Percentiles rank a stretch among this genome's conserved stretches.
Evolutionary conservation across 2,888 invertebrate genomes (phyloP).

Genomic region (Pteria penguin): DNA sequence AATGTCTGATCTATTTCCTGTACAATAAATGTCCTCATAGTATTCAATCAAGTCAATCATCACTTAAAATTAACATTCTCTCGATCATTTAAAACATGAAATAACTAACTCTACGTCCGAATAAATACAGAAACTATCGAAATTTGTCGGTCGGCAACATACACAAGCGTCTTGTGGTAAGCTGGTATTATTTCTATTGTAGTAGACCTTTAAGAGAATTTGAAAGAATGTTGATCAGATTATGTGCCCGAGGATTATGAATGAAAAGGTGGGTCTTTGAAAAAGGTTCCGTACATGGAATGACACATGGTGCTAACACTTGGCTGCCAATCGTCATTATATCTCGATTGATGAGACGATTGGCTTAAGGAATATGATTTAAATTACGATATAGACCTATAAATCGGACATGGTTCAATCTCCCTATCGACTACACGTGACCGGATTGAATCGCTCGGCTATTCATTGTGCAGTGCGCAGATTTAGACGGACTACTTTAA

Average conservation of each 20-base stretch:
- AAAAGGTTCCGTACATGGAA: too few species aligned
- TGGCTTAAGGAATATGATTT: neutral
- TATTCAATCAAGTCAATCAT: too few species aligned
- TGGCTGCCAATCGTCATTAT: neutral
- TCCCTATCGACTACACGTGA: too few species aligned
- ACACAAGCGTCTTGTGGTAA: neutral
- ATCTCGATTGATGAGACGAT: neutral
- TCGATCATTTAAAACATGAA: neutral
- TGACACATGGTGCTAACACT: neutral
- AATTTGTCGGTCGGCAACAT: neutral
- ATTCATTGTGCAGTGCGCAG: too few species aligned
- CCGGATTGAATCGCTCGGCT: too few species aligned
- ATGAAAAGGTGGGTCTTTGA: neutral
- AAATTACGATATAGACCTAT: neutral
- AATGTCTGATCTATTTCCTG: too few species aligned
- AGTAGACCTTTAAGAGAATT: neutral
- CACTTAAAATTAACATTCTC: too few species aligned
- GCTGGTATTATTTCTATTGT: neutral
- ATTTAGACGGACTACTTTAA: too few species aligned
- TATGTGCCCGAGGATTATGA: slow-evolving; percentile 18
- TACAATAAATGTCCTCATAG: too few species aligned
- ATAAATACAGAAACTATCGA: too few species aligned
- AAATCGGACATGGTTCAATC: too few species aligned
- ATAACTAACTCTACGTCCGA: too few species aligned
- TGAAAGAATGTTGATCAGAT: slow-evolving; percentile 31